Base-by-base conservation (phyloP, 2,888 invertebrate species). In the Pterostichus madidus region DNA sequence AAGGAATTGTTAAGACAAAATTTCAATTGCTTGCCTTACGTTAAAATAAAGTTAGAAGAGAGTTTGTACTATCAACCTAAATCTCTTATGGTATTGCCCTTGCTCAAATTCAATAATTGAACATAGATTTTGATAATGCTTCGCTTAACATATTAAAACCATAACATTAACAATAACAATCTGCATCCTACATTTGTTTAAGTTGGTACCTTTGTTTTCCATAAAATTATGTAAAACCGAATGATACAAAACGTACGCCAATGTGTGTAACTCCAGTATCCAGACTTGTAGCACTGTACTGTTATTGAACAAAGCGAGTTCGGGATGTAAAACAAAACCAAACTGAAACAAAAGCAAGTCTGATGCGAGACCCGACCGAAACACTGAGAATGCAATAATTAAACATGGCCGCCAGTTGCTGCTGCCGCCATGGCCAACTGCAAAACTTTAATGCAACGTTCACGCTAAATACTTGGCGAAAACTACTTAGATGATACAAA, bases 351-450 rank as follows among this genome's bases (percentile, higher is more conserved):
- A 61, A 73, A 24, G 56, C n/a, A 24, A 53, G 80, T 56, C 64
- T 79, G 68, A 39, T 13, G 39, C 80, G 68, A 52, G 35, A 61
- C 44, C 11, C 71, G 39, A 52, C 44, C 17, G 13, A 56, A 15
- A 17, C 56, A 32, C 24, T 78, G 24, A 80, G 56, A 71, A 68
- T 80, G 80, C 53, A 73, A 80, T 80, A 80, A 80, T 80, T 80
- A 73, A 78, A 71, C 73, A 80, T 80, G 80, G 71, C 59, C 39
- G 39, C 68, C 44, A 73, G 32, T 71, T 32, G 46, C 31, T 24
- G 73, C 11, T 6, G 64, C 75, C 8, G 52, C 32, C 52, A 52
- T 49, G 71, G 39, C 17, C 46, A 53, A 78, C 61, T 71, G 71
- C 73, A 52, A 80, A 80, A 80, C 71, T 81, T 75, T 75, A 75